Percentiles rank a stretch among this genome's conserved stretches.
These are phyloP conservation scores for Ctenopoma kingsleyae DNA, from an alignment of 2,797 vertebrate species.

Conservation along the genomic window DNA sequence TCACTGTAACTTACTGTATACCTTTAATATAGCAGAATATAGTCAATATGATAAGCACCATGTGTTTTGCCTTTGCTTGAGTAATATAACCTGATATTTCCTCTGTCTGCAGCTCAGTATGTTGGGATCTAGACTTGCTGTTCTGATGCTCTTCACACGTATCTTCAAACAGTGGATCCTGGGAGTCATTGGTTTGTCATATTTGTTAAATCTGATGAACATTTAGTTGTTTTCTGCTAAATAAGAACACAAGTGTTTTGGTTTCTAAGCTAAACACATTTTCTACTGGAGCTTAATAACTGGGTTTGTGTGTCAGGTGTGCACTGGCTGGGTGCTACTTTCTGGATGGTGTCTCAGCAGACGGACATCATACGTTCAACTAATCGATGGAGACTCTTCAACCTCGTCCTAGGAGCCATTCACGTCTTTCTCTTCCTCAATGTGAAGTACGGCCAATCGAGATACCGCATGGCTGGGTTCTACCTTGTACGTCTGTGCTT, in stretches of 20 bases:
- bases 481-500: constrained; percentile 85
- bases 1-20: not conserved
- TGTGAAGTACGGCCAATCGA: constrained; percentile 86
- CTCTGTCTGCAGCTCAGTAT: constrained; percentile 79
- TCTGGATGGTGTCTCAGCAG: constrained; percentile 93
- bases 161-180: constrained; percentile 88
- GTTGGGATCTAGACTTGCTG: constrained; percentile 87
- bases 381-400: constrained; percentile 88
- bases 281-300: not conserved
- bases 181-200: constrained; percentile 85
- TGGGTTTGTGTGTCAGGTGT: constrained; percentile 72
- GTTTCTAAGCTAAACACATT: not conserved
- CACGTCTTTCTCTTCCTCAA: constrained; percentile 90
- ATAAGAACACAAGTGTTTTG: not conserved
- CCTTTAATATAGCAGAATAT: not conserved
- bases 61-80: constrained; percentile 9
- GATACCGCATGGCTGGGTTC: constrained; percentile 85
- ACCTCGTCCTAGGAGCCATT: constrained; percentile 86
- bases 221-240: not conserved
- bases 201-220: not conserved
- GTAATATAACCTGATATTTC: not conserved
- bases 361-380: constrained; percentile 85
- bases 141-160: constrained; percentile 88
- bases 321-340: constrained; percentile 90
- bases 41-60: no score